Evolutionary conservation across 92 coral and sea anemone species (phyloP).

Genomic region (Epizoanthus fatuus): DNA sequence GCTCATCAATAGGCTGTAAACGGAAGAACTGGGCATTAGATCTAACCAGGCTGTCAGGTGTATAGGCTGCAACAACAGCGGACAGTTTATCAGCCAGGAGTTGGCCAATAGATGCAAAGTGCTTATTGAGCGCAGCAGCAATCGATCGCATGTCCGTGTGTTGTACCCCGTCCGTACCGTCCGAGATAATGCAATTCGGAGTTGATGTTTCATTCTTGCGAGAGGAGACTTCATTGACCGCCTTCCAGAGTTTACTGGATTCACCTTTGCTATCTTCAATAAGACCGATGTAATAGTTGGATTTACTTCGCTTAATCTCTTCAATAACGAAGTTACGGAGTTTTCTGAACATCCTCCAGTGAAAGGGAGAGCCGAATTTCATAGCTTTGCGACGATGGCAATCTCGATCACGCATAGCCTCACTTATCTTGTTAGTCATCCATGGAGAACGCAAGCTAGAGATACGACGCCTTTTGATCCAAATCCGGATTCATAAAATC

Average conservation of each 20-base stretch:
- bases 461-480: background rate
- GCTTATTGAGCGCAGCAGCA: constrained; percentile 27
- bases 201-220: constrained; percentile 35
- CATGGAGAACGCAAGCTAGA: background rate
- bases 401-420: background rate
- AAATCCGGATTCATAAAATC: too few relatives aligned
- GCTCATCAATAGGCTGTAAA: constrained; percentile 5
- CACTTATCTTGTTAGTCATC: background rate
- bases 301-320: too few relatives aligned
- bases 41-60: constrained; percentile 6
- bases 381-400: background rate
- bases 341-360: background rate
- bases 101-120: too few relatives aligned
- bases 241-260: constrained; percentile 35
- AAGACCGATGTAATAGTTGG: too few relatives aligned
- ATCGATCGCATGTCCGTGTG: constrained; percentile 24
- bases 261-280: too few relatives aligned
- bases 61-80: background rate
- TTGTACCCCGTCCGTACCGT: constrained; percentile 40
- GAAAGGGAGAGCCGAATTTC: background rate
- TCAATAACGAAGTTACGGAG: too few relatives aligned
- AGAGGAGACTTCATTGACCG: constrained; percentile 48
- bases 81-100: too few relatives aligned
- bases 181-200: constrained; percentile 39
- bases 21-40: constrained; percentile 5